Conservation (phyloP, 2,113 vertebrate species). For the Cariama cristata region DNA sequence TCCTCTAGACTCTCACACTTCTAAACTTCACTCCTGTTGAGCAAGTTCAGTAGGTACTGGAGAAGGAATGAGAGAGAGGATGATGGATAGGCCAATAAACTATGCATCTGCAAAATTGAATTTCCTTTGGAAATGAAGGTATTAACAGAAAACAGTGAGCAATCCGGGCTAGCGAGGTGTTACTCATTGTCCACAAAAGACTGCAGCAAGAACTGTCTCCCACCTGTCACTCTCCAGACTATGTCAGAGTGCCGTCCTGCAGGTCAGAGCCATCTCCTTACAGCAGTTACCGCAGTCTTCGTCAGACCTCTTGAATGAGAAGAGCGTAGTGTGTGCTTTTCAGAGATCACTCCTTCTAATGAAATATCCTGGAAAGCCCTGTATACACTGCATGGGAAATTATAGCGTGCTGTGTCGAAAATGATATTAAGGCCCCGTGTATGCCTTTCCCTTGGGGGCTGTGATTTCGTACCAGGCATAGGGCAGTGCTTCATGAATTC, state of each 20-base stretch:
- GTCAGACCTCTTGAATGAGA: background rate
- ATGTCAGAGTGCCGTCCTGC: background rate
- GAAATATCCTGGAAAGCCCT: background rate
- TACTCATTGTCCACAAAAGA: background rate
- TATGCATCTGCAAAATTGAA: background rate
- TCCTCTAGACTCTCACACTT: background rate
- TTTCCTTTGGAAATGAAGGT: background rate
- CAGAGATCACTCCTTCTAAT: background rate
- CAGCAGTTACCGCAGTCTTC: background rate
- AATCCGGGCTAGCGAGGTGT: background rate
- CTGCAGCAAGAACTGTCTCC: background rate
- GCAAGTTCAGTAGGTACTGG: background rate
- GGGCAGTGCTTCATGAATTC: background rate
- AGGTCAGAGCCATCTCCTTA: background rate
- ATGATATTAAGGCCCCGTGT: rapidly evolving
- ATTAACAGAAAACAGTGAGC: background rate
- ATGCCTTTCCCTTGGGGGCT: background rate
- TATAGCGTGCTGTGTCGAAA: background rate
- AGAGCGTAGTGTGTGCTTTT: background rate
- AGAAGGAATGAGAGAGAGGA: background rate
- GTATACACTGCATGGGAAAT: background rate
- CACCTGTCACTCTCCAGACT: background rate
- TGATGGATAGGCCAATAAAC: background rate
- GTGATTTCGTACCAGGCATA: background rate
- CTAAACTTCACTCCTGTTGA: background rate